Conservation (phyloP, 1,140 invertebrate genomes). For the Copidosoma floridanum region DNA sequence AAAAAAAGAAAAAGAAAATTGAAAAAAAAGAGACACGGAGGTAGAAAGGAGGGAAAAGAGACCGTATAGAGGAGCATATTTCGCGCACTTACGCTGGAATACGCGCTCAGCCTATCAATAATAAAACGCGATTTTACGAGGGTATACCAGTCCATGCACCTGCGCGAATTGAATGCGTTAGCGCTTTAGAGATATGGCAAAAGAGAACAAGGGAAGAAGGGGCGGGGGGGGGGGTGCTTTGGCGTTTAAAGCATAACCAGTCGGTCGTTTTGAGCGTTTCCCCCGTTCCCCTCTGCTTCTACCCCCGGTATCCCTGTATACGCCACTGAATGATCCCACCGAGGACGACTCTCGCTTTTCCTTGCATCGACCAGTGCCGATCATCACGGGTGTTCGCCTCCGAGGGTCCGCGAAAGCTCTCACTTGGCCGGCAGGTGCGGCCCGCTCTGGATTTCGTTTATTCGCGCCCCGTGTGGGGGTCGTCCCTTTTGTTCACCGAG, state of each 20-base stretch:
- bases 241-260: not conserved
- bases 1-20: not conserved
- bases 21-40: not conserved
- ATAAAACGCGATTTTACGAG: conserved; percentile 30
- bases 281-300: not conserved
- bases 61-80: no score
- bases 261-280: no score
- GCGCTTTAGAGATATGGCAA: conserved; percentile 9
- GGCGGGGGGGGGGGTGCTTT: not conserved
- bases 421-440: no score
- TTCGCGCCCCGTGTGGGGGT: no score
- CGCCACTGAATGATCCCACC: not conserved
- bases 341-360: not conserved
- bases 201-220: not conserved
- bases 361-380: no score
- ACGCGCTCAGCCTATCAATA: no score
- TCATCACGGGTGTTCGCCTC: no score
- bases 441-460: no score
- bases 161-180: conserved; percentile 29
- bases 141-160: conserved; percentile 20
- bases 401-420: not conserved
- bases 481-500: no score
- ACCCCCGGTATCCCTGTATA: conserved; percentile 11
- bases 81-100: no score
- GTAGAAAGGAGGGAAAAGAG: not conserved